A percentile compares a stretch with the other conserved stretches of the same genome.
Conservation (phyloP, 2,113 vertebrate species). For the Pelecanoides urinatrix region DNA sequence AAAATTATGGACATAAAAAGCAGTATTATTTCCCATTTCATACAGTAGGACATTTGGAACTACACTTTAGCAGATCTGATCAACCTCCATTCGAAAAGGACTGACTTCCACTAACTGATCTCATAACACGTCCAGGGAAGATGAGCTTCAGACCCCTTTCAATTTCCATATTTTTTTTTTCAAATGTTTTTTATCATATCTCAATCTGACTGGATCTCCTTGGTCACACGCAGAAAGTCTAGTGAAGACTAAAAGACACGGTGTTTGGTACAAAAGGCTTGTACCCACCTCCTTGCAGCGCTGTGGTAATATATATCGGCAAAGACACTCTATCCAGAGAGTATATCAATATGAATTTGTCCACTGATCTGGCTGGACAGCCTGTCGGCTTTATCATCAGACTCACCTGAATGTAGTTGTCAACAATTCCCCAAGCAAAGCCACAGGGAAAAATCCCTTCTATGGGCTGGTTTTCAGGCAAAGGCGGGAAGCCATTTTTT, state of each 20-base stretch:
- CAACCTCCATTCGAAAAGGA: neutral
- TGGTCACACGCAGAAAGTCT: neutral
- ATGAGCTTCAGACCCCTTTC: neutral
- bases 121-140: neutral
- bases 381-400: neutral
- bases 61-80: neutral
- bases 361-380: neutral
- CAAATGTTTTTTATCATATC: neutral
- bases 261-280: neutral
- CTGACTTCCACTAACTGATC: neutral
- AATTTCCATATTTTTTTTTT: neutral
- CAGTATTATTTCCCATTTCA: neutral
- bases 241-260: neutral
- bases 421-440: slow-evolving; percentile 92
- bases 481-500: slow-evolving; percentile 90
- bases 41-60: neutral
- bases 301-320: neutral
- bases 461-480: slow-evolving; percentile 84
- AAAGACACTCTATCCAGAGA: neutral
- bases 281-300: neutral
- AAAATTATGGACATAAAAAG: neutral
- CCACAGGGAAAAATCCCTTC: slow-evolving; percentile 87
- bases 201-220: neutral
- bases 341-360: neutral
- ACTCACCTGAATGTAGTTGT: slow-evolving; percentile 91